Evolutionary conservation across 2,888 invertebrate genomes (phyloP).

Genomic region (Entomobrya multifasciata): DNA sequence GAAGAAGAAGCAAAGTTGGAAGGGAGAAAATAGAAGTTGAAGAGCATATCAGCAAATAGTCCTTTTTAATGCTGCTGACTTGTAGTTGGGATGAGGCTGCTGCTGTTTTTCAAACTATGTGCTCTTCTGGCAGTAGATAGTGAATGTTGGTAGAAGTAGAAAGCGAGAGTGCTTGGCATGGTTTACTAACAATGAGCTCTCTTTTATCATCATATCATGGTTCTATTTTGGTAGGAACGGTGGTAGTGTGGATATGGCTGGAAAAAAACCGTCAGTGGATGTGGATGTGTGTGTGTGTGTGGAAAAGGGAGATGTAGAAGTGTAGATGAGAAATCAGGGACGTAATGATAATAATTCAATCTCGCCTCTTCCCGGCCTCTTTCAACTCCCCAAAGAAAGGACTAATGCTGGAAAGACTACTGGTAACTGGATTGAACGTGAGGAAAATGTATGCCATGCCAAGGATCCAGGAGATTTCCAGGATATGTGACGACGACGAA

Average conservation of each 20-base stretch:
- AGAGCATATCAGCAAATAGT: constrained; percentile 2
- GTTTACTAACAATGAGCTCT: constrained; percentile 27
- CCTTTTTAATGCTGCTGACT: constrained; percentile 33
- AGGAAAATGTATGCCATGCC: constrained; percentile 47
- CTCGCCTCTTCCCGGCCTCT: constrained; percentile 60
- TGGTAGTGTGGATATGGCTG: constrained; percentile 8
- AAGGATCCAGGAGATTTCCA: constrained; percentile 1
- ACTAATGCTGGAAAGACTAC: constrained; percentile 35
- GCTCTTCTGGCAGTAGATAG: neutral
- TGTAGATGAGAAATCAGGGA: constrained; percentile 63
- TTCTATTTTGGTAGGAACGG: neutral
- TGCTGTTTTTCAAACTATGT: neutral
- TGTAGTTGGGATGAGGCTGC: too few species aligned
- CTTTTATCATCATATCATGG: constrained; percentile 39
- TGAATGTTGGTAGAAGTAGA: neutral
- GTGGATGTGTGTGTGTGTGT: neutral
- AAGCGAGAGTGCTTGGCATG: constrained; percentile 32
- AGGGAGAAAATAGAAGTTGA: constrained; percentile 27
- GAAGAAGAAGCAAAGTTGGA: constrained; percentile 17
- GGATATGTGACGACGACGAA: neutral
- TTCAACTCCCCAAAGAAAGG: constrained; percentile 58
- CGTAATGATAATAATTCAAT: constrained; percentile 64
- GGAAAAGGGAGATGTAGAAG: constrained; percentile 17
- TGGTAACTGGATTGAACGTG: constrained; percentile 35
- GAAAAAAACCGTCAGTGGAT: neutral